Evolutionary conservation across 2,888 invertebrate species (phyloP).

Genomic region (Ceraclea dissimilis): DNA sequence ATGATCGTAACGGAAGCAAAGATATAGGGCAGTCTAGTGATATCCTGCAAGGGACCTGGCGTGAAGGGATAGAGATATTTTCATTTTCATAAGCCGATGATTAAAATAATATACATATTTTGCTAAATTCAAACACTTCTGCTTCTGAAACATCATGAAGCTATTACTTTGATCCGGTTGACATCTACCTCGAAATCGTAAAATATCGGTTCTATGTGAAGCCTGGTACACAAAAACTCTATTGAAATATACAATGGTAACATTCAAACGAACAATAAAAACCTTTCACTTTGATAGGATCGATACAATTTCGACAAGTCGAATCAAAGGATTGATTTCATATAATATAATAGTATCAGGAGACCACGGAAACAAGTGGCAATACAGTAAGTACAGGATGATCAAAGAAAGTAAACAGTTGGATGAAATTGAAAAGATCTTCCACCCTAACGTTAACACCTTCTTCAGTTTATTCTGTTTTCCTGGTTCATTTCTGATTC

Average conservation of each 20-base stretch:
- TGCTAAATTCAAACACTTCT: too few species aligned
- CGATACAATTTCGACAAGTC: background rate
- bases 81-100: too few species aligned
- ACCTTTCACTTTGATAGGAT: background rate
- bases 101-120: too few species aligned
- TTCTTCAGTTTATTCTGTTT: background rate
- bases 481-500: conserved; percentile 8
- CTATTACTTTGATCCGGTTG: too few species aligned
- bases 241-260: background rate
- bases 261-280: background rate
- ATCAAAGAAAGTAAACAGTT: conserved; percentile 18
- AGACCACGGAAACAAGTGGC: too few species aligned
- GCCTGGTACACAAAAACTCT: background rate
- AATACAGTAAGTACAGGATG: background rate
- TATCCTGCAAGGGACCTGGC: too few species aligned
- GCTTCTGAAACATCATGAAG: too few species aligned
- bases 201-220: background rate
- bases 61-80: too few species aligned
- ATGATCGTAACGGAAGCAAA: too few species aligned
- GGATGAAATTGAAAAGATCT: conserved; percentile 22
- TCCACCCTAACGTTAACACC: conserved; percentile 2
- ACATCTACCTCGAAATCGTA: background rate
- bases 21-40: too few species aligned
- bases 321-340: too few species aligned
- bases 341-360: too few species aligned